A percentile compares a stretch with the other conserved stretches of the same genome.
Conservation (phyloP, 2,113 vertebrate genomes). For the Pterocles orientalis region DNA sequence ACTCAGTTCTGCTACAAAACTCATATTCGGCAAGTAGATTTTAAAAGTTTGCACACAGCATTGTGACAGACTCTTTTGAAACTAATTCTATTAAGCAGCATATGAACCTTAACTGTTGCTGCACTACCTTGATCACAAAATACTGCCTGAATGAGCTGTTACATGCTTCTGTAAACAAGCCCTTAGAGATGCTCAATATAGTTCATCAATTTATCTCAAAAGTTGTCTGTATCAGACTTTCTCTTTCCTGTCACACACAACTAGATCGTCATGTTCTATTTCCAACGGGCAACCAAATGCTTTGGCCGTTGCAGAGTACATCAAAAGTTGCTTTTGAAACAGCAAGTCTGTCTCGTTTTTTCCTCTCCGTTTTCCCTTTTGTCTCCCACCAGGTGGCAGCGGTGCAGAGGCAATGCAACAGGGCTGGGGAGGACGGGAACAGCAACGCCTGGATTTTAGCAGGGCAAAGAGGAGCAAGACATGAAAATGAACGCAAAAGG, state of each 20-base stretch:
- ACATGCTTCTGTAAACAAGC: not conserved
- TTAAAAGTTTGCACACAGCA: not conserved
- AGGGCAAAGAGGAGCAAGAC: not conserved
- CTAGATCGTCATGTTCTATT: not conserved
- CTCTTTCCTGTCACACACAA: not conserved
- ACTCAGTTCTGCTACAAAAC: not conserved
- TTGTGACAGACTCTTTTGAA: not conserved
- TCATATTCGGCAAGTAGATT: not conserved
- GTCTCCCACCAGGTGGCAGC: slow-evolving; percentile 26
- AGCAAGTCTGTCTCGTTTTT: not conserved
- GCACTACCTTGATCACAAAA: not conserved
- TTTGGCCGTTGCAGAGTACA: not conserved
- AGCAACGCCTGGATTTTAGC: not conserved
- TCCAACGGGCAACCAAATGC: not conserved
- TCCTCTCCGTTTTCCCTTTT: not conserved
- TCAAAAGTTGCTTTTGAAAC: not conserved
- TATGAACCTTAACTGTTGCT: not conserved
- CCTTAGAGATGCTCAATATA: not conserved
- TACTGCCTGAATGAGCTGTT: not conserved
- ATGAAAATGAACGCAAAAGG: fast-evolving
- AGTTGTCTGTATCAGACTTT: not conserved
- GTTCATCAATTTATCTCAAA: not conserved
- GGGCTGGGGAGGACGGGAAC: not conserved
- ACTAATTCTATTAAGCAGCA: not conserved
- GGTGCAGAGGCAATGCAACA: not conserved